Conservation (phyloP, 2,113 vertebrate species). For the Heterotis niloticus region DNA sequence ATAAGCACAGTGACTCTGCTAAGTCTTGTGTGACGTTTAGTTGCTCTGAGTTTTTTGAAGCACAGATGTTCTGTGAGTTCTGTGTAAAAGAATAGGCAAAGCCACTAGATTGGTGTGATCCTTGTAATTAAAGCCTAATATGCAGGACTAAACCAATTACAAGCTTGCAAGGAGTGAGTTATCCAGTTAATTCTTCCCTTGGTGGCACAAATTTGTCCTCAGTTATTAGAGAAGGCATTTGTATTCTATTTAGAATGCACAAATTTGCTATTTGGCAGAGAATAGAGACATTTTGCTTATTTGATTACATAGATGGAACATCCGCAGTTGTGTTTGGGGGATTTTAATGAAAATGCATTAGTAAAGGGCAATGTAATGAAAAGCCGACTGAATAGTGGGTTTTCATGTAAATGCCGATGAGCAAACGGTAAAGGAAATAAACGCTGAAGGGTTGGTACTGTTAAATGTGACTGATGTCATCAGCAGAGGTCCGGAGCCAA, state of each 20-base stretch:
- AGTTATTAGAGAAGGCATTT: neutral
- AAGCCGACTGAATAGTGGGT: neutral
- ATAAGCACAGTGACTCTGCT: neutral
- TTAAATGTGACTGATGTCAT: too few relatives aligned
- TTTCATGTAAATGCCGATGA: too few relatives aligned
- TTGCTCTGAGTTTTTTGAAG: neutral
- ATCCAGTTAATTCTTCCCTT: conserved; percentile 12
- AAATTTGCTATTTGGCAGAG: neutral
- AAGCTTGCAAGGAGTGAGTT: conserved; percentile 12
- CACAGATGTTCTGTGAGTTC: neutral
- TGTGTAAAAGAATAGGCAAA: neutral
- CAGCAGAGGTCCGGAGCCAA: too few relatives aligned
- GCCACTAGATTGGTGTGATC: neutral
- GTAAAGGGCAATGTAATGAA: neutral
- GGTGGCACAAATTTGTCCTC: neutral
- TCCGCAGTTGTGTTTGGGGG: neutral
- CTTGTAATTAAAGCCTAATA: conserved; percentile 27
- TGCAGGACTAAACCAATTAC: neutral
- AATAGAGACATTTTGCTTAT: neutral
- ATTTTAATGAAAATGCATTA: neutral
- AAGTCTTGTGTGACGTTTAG: neutral
- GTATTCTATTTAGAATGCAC: neutral
- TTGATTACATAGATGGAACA: neutral
- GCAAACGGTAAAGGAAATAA: too few relatives aligned
- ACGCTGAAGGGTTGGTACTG: too few relatives aligned